Evolutionary conservation across 1,140 invertebrate genomes (phyloP).

Genomic region (Platyscapa corneri): DNA sequence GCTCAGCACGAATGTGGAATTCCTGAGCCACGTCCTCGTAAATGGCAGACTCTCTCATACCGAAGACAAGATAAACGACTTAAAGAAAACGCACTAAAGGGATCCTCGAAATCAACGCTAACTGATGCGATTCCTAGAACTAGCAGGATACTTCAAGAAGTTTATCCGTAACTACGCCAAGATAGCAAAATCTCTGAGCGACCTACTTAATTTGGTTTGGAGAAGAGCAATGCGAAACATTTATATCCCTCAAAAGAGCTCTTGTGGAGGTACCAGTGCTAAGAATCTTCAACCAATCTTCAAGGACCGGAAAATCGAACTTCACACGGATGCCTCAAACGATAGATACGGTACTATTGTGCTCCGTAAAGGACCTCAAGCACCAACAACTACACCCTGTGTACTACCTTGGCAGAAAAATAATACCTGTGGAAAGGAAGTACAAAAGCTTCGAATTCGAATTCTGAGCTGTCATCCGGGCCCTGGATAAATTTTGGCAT

Average conservation of each 20-base stretch:
- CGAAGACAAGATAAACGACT: neutral
- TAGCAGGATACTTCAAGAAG: constrained; percentile 3
- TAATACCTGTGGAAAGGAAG: neutral
- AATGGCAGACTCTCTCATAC: neutral
- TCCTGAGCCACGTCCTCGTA: neutral
- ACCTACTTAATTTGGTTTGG: constrained; percentile 31
- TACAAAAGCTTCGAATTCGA: neutral
- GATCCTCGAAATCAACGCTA: too few relatives aligned
- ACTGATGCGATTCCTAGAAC: neutral
- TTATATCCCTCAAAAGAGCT: neutral
- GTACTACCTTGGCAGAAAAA: neutral
- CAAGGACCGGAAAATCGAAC: constrained; percentile 35
- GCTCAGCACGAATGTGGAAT: neutral
- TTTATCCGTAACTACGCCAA: neutral
- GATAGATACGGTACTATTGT: neutral
- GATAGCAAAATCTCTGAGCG: constrained; percentile 18
- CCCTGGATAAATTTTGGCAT: neutral
- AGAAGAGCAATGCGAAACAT: neutral
- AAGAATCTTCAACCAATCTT: constrained; percentile 29
- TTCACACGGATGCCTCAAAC: constrained; percentile 46
- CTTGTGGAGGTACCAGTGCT: neutral
- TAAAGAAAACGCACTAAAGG: too few relatives aligned
- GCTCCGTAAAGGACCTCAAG: neutral
- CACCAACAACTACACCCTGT: neutral
- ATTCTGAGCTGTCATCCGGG: neutral